Evolutionary conservation across 2,113 vertebrate genomes (phyloP).

Genomic region (Hydropotes inermis): DNA sequence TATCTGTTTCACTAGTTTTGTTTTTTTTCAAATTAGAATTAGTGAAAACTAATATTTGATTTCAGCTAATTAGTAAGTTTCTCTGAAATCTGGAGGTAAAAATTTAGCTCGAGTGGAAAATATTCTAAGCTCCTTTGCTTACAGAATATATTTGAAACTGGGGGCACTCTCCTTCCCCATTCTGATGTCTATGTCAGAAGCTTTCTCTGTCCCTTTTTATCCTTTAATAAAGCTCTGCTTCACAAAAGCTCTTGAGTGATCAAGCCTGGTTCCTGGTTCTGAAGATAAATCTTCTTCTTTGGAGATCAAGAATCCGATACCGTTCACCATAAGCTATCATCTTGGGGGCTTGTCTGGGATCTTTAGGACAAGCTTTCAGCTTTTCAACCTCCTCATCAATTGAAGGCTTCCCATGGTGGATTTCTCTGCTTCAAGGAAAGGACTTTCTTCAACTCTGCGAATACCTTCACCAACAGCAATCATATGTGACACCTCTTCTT

Average conservation of each 20-base stretch:
- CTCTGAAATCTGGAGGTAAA: neutral
- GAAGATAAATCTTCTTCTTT: neutral
- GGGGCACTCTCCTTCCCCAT: neutral
- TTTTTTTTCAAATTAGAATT: neutral
- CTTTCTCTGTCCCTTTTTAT: neutral
- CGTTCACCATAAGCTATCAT: neutral
- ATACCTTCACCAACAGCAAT: neutral
- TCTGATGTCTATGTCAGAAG: neutral
- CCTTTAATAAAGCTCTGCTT: neutral
- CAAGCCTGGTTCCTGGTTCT: neutral
- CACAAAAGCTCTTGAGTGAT: neutral
- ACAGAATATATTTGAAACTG: neutral
- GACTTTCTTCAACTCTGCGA: neutral
- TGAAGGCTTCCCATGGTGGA: neutral
- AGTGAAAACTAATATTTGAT: slow-evolving; percentile 18
- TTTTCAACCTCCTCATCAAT: neutral
- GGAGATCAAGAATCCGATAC: neutral
- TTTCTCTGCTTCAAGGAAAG: neutral
- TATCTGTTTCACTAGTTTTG: neutral
- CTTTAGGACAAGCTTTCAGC: neutral
- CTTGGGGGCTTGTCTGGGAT: neutral
- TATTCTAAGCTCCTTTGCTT: neutral
- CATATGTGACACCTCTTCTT: neutral
- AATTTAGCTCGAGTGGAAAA: neutral
- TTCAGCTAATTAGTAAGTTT: slow-evolving; percentile 9